Conservation (phyloP, 2,113 vertebrate genomes). For the Azemiops feae region DNA sequence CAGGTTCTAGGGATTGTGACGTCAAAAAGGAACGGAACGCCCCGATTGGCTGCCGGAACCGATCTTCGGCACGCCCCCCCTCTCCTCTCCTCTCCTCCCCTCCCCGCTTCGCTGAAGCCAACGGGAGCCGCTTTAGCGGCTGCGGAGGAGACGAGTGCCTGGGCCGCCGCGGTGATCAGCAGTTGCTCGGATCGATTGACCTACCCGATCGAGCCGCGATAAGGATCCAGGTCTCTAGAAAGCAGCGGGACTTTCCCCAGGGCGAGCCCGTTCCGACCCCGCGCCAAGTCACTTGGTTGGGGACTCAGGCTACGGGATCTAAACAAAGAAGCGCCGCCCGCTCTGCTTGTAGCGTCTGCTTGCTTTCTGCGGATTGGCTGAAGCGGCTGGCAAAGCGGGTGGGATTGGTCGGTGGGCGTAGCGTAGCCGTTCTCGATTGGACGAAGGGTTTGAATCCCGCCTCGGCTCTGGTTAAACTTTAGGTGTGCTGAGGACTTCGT, state of each 20-base stretch:
- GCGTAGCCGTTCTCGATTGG: background rate
- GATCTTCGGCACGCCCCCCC: background rate
- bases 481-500: background rate
- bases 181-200: too few relatives aligned
- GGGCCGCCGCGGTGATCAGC: background rate
- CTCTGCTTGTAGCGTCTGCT: background rate
- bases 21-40: background rate
- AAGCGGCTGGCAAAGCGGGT: background rate
- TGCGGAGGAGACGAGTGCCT: background rate
- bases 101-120: background rate
- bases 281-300: background rate
- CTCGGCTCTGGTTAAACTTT: background rate
- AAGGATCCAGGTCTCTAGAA: background rate
- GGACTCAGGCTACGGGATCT: background rate
- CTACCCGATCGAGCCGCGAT: background rate
- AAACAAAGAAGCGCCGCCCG: background rate
- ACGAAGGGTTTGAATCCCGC: background rate
- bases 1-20: conserved; percentile 1
- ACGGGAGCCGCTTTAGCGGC: too few relatives aligned
- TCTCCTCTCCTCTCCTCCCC: background rate
- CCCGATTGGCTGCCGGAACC: background rate
- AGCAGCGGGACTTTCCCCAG: too few relatives aligned
- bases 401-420: background rate
- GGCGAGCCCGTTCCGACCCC: background rate
- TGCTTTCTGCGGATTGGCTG: background rate